phyloP scores from a whole-genome alignment of 2,888 invertebrate species.

The Barypeithes pellucidus region DNA sequence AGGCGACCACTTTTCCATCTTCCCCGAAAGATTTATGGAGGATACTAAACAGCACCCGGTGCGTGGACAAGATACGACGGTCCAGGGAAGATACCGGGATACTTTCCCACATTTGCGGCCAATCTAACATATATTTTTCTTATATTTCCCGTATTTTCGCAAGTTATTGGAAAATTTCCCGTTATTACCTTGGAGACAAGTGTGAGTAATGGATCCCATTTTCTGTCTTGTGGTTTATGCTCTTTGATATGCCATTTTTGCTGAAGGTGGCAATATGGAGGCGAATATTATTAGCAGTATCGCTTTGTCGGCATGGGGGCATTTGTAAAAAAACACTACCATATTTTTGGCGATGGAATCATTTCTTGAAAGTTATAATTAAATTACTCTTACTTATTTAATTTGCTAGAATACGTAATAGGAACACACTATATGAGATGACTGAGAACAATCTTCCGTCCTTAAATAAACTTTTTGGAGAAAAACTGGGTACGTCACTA shows the following conservation, averaged over 20 bases:
- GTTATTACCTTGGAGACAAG: constrained; percentile 43
- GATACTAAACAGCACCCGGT: constrained; percentile 41
- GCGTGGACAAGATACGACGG: constrained; percentile 44
- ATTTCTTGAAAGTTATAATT: too few relatives aligned
- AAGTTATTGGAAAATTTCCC: constrained; percentile 46
- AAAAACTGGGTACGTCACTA: too few relatives aligned
- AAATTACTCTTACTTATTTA: too few relatives aligned
- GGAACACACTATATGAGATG: too few relatives aligned
- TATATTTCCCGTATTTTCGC: constrained; percentile 40
- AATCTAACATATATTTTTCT: constrained; percentile 44
- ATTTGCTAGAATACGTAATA: too few relatives aligned
- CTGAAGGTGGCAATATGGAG: constrained; percentile 2
- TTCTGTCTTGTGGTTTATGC: constrained; percentile 40
- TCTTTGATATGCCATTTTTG: constrained; percentile 27
- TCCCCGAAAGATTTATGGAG: constrained; percentile 30
- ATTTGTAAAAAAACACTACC: too few relatives aligned
- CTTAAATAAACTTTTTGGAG: too few relatives aligned
- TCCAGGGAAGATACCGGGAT: constrained; percentile 31
- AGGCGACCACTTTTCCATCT: constrained; percentile 30
- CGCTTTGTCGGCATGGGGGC: neutral
- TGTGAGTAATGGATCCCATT: constrained; percentile 40
- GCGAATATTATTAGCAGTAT: constrained; percentile 11
- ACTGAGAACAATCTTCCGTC: too few relatives aligned
- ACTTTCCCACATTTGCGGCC: constrained; percentile 37
- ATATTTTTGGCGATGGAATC: too few relatives aligned